Percentiles rank a stretch among this genome's conserved stretches.
Evolutionary conservation across 2,797 vertebrate species (phyloP).

Genomic region (Huso huso): DNA sequence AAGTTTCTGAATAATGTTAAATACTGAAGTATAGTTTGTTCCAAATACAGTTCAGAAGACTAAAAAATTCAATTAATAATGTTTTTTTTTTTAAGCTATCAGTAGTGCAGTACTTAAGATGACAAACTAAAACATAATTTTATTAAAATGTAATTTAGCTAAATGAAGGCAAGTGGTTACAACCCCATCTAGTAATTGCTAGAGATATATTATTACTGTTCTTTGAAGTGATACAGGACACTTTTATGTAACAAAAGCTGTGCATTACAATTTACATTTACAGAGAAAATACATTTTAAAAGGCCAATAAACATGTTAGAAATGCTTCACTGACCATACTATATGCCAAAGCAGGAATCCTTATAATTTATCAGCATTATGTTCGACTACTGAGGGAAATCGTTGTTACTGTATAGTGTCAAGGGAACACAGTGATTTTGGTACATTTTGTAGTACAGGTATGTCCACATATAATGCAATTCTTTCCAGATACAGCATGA

Average conservation of each 20-base stretch:
- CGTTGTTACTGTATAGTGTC: not conserved
- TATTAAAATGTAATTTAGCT: conserved; percentile 36
- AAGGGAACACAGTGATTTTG: not conserved
- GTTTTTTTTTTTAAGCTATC: too few relatives aligned
- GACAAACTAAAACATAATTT: too few relatives aligned
- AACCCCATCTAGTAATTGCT: conserved; percentile 36
- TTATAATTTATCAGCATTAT: conserved; percentile 32
- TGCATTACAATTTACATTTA: conserved; percentile 32
- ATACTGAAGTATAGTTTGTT: too few relatives aligned
- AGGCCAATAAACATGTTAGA: conserved; percentile 38
- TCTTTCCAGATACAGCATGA: not conserved
- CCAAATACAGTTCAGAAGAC: too few relatives aligned
- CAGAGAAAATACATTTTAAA: conserved; percentile 33
- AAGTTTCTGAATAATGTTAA: too few relatives aligned
- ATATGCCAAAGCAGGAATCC: conserved; percentile 25
- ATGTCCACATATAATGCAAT: conserved; percentile 1
- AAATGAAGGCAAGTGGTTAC: conserved; percentile 41
- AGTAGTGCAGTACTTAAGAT: too few relatives aligned
- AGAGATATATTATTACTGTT: conserved; percentile 41
- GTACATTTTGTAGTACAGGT: too few relatives aligned
- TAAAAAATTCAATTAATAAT: too few relatives aligned
- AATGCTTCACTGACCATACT: conserved; percentile 33
- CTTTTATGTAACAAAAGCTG: conserved; percentile 31
- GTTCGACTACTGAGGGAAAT: conserved; percentile 18
- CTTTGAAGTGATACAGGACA: conserved; percentile 35